Evolutionary conservation across 1,140 invertebrate species (phyloP).

Genomic region (Trinorchestia longiramus): DNA sequence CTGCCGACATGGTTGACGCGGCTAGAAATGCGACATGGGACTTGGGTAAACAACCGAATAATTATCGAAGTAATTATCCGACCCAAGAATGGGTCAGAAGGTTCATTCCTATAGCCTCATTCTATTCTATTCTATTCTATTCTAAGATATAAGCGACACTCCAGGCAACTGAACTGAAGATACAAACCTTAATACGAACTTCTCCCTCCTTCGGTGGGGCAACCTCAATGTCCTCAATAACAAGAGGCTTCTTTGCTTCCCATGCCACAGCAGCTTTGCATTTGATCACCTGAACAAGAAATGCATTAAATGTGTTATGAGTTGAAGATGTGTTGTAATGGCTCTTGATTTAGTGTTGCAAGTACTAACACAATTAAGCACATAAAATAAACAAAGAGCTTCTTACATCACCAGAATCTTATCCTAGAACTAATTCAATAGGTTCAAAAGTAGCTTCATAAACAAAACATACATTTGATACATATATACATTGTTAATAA

Average conservation of each 20-base stretch:
- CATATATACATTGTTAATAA: too few relatives aligned
- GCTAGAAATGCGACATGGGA: too few relatives aligned
- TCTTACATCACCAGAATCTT: neutral
- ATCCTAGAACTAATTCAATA: neutral
- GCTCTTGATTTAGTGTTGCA: neutral
- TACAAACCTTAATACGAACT: conserved; percentile 63
- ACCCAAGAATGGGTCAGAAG: too few relatives aligned
- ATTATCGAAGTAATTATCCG: too few relatives aligned
- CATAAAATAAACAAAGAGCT: neutral
- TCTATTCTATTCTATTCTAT: too few relatives aligned
- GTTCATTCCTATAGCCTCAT: too few relatives aligned
- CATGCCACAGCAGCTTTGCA: conserved; percentile 94
- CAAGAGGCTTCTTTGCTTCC: conserved; percentile 87
- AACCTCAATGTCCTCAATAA: conserved; percentile 92
- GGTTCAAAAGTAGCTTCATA: neutral
- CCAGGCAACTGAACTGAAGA: neutral
- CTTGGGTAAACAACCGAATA: too few relatives aligned
- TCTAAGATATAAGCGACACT: too few relatives aligned
- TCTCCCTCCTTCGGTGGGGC: conserved; percentile 62
- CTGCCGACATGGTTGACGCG: too few relatives aligned
- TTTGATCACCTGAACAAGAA: conserved; percentile 78
- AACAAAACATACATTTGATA: neutral
- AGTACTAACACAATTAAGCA: neutral
- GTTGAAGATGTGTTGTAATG: neutral
- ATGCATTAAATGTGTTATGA: neutral